Conservation (phyloP, 2,113 vertebrate species). For the Rhinopomastus cyanomelas region DNA sequence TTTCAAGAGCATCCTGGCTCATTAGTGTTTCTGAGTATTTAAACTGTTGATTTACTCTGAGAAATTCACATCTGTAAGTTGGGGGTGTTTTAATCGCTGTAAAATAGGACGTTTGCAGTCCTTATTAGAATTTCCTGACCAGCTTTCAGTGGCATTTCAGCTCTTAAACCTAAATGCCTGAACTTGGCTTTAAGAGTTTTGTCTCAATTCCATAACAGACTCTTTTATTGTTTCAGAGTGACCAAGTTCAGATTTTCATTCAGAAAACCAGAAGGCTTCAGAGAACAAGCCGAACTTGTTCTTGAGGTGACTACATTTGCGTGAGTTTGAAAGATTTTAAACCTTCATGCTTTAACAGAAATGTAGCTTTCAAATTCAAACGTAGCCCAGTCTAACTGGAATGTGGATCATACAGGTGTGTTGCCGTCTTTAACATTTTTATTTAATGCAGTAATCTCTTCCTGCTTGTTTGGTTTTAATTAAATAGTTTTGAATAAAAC, state of each 20-base stretch:
- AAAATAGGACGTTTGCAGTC: background rate
- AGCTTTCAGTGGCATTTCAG: background rate
- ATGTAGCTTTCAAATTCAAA: background rate
- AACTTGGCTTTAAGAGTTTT: background rate
- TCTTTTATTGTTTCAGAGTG: background rate
- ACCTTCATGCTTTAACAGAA: background rate
- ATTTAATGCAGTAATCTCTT: background rate
- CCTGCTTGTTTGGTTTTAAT: background rate
- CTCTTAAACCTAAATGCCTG: background rate
- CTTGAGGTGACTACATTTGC: background rate
- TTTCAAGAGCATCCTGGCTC: background rate
- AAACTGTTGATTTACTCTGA: background rate
- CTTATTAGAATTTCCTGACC: background rate
- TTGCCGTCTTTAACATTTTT: background rate
- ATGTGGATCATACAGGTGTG: background rate
- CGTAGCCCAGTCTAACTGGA: background rate
- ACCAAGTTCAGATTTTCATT: background rate
- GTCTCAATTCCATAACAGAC: background rate
- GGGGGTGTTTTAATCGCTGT: background rate
- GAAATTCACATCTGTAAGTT: background rate
- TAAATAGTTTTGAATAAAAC: background rate
- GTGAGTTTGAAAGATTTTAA: background rate
- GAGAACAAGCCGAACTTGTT: slow-evolving; percentile 32
- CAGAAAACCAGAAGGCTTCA: background rate
- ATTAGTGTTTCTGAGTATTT: background rate